Conservation (phyloP, 2,888 invertebrate genomes). For the Unio delphinus region DNA sequence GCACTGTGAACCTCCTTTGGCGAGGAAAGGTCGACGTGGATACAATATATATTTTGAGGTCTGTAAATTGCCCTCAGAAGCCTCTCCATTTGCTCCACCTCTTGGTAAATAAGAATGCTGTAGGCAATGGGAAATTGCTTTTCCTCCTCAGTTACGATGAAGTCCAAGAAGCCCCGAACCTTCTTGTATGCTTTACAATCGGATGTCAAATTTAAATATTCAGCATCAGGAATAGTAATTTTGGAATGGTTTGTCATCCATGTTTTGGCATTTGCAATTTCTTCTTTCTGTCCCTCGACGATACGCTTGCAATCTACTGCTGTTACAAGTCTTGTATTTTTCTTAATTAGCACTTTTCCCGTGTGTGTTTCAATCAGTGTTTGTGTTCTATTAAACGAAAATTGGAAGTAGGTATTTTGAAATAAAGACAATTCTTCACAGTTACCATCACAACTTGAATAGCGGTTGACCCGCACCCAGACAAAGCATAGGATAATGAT, state of each 20-base stretch:
- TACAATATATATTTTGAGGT: conserved; percentile 66
- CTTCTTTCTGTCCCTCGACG: conserved; percentile 36
- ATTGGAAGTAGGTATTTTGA: too few relatives aligned
- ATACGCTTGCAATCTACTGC: conserved; percentile 46
- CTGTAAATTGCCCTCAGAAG: conserved; percentile 63
- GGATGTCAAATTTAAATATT: conserved; percentile 41
- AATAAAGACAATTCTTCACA: too few relatives aligned
- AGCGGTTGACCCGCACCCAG: too few relatives aligned
- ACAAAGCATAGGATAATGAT: too few relatives aligned
- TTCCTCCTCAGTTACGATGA: conserved; percentile 37
- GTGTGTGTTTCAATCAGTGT: background rate
- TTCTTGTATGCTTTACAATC: conserved; percentile 48
- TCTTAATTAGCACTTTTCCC: background rate
- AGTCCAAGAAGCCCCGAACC: conserved; percentile 31
- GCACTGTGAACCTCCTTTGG: conserved; percentile 36
- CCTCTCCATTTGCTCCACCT: conserved; percentile 58
- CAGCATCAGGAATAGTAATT: conserved; percentile 39
- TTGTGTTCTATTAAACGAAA: too few relatives aligned
- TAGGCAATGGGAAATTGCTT: conserved; percentile 62
- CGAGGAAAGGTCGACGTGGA: conserved; percentile 66
- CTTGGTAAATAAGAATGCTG: conserved; percentile 61
- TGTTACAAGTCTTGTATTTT: conserved; percentile 15
- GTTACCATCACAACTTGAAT: too few relatives aligned
- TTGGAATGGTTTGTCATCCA: conserved; percentile 16
- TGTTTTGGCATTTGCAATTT: conserved; percentile 39